Base-by-base conservation (phyloP, 2,888 invertebrate genomes). In the Melangyna quadrimaculata region DNA sequence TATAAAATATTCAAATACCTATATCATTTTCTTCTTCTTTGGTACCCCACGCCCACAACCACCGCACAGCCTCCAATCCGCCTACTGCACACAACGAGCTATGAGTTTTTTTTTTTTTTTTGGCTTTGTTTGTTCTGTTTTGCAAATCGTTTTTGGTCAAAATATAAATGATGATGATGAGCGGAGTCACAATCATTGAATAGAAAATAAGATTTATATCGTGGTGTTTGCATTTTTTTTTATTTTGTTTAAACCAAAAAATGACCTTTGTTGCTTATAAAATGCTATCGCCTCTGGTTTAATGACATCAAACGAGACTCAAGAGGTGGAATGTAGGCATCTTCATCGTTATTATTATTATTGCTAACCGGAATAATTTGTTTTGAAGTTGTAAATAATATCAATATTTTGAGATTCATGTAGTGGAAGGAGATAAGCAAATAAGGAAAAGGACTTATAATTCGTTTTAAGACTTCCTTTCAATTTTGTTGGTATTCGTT, bases 201-300 rank as follows among this genome's bases (percentile, higher is more conserved):
- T 43, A 29, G 19, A 45, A 65, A 65, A 65, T 70, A 78, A 83
- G 83, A 83, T 83, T 83, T 78, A 83, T 78, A 65, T 78, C 78
- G 17, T 69, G 48, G 61, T 55, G 78, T 78, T 63, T 78, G 82
- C 61, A 78, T 73, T 70, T 77, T 63, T 63, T 55, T 19, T 29
- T 17, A 14, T 35, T 19, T 57, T 14, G n/a, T 19, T 2, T 27
- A 1, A 51, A 35, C 57, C 53, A 22, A 78, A 27, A 82, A 78
- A 70, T 83, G 61, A 73, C 78, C 73, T 78, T 65, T 83, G 78
- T 69, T 70, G 63, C 29, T 37, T 53, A 40, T 37, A 63, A 48
- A 67, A 72, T 72, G 51, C 14, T 65, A 78, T 78, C 63, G 35
- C 14, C 3, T 10, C 6, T 32, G 59, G 59, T 37, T 67, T 59